These are phyloP conservation scores for Scelioninae gen. 1 DNA, from an alignment of 2,888 invertebrate species.

Conservation along the genomic window DNA sequence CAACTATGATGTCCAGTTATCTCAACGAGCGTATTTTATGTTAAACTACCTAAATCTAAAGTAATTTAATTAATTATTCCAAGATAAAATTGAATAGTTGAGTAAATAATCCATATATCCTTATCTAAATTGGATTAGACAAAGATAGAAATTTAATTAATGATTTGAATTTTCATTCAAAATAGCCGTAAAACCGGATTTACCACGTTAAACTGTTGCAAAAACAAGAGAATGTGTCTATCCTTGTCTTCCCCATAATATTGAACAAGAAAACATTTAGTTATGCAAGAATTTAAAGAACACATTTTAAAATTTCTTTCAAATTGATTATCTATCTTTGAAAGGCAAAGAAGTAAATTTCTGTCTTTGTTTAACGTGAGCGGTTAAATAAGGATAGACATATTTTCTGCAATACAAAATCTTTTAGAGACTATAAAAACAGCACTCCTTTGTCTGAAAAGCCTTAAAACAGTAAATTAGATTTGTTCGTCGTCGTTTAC, in stretches of 20 bases:
- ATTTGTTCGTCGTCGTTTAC: conserved; percentile 6
- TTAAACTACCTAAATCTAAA: too few species aligned
- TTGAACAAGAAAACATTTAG: not conserved
- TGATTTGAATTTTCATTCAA: too few species aligned
- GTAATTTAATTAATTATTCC: too few species aligned
- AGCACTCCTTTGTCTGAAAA: conserved; percentile 16
- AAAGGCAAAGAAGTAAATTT: not conserved
- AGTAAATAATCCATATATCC: too few species aligned
- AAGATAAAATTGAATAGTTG: too few species aligned
- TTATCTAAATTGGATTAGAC: too few species aligned
- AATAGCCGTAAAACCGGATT: too few species aligned
- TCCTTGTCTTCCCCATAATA: not conserved
- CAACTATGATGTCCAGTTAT: too few species aligned
- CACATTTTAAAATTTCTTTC: not conserved
- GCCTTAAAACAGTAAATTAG: conserved; percentile 20
- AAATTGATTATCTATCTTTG: not conserved
- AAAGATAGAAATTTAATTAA: too few species aligned
- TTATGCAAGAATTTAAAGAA: not conserved
- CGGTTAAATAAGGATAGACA: not conserved
- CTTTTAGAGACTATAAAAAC: not conserved
- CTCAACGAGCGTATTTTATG: too few species aligned
- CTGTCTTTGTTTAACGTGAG: not conserved
- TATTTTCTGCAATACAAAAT: not conserved
- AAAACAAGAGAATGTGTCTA: not conserved
- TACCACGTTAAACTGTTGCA: too few species aligned